Evolutionary conservation across 2,797 vertebrate genomes (phyloP).

Genomic region (Acanthopagrus latus): DNA sequence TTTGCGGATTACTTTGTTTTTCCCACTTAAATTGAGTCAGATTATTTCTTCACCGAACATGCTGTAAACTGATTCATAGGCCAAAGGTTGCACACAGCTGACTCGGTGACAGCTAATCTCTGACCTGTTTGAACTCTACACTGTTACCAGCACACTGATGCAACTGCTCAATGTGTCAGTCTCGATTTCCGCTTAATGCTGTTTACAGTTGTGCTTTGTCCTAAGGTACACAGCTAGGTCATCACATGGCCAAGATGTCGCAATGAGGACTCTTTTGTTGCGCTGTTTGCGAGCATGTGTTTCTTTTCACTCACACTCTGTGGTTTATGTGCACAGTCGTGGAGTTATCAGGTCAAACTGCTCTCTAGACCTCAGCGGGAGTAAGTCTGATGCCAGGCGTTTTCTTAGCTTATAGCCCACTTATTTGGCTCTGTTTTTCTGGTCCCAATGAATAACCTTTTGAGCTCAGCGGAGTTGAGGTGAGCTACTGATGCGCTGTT

Average conservation of each 20-base stretch:
- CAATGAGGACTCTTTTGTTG: background rate
- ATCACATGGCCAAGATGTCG: constrained; percentile 2
- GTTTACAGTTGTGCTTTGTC: constrained; percentile 11
- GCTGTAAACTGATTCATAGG: constrained; percentile 74
- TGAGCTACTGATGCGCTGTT: constrained; percentile 57
- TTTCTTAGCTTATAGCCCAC: constrained; percentile 21
- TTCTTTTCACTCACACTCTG: constrained; percentile 38
- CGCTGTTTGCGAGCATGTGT: constrained; percentile 17
- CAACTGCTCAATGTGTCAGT: constrained; percentile 24
- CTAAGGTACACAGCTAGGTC: constrained; percentile 37
- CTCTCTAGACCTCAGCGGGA: constrained; percentile 34
- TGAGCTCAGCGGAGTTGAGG: constrained; percentile 38
- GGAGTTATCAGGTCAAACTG: constrained; percentile 32
- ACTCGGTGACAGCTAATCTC: constrained; percentile 74
- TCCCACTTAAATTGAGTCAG: constrained; percentile 23
- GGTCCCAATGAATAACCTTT: constrained; percentile 44
- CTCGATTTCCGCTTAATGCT: constrained; percentile 17
- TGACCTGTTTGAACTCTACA: constrained; percentile 53
- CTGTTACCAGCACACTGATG: constrained; percentile 43
- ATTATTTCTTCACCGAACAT: constrained; percentile 49
- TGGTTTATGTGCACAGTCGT: constrained; percentile 16
- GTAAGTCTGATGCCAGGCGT: constrained; percentile 38
- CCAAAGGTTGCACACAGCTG: constrained; percentile 78
- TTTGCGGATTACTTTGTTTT: constrained; percentile 49
- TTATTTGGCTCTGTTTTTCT: constrained; percentile 38